These are phyloP conservation scores for Arrhopalites spinosus DNA, from an alignment of 2,888 invertebrate genomes.

Conservation along the genomic window DNA sequence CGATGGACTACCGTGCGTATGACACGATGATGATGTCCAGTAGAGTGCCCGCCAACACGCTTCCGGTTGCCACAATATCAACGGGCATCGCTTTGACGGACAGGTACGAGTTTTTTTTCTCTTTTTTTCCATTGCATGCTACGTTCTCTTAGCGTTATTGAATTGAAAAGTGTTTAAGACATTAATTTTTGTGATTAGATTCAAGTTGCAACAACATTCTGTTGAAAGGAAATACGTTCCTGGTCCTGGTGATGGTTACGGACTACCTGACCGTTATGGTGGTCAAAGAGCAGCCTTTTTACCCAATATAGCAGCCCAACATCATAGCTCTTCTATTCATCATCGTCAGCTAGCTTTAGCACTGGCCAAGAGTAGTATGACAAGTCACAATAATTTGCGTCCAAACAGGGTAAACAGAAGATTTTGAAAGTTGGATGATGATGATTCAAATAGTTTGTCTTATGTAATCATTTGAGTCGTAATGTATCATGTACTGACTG, in stretches of 20 bases:
- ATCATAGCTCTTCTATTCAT: neutral
- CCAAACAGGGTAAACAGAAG: neutral
- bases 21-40: neutral
- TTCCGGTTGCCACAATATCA: slow-evolving; percentile 30
- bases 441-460: neutral
- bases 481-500: no score
- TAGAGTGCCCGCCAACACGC: neutral
- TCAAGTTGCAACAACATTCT: neutral
- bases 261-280: neutral
- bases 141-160: neutral
- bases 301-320: neutral
- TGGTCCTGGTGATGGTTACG: neutral
- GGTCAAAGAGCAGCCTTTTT: neutral
- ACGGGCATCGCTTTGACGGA: slow-evolving; percentile 39
- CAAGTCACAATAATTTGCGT: neutral
- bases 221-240: neutral
- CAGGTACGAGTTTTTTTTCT: slow-evolving; percentile 15
- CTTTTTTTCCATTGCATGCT: neutral
- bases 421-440: no score
- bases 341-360: slow-evolving; percentile 24
- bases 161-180: neutral
- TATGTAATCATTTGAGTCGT: neutral
- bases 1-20: neutral
- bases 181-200: neutral
- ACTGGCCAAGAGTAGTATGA: slow-evolving; percentile 16